A percentile compares a stretch with the other conserved stretches of the same genome.
These are phyloP conservation scores for Lerema accius DNA, from an alignment of 1,140 invertebrate genomes.

Conservation along the genomic window DNA sequence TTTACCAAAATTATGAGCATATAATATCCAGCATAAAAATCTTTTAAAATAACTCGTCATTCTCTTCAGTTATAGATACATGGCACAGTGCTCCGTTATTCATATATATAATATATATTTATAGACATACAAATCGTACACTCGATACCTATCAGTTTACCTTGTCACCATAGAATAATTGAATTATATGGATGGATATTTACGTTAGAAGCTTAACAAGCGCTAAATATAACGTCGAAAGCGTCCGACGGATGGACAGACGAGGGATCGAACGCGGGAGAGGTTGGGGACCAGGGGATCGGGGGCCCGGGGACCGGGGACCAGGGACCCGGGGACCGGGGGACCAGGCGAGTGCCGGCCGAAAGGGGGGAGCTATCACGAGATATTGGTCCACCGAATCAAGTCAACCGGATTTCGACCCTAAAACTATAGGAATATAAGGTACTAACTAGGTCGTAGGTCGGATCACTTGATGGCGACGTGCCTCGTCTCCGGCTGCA, in stretches of 20 bases:
- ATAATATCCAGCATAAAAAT: conserved; percentile 77
- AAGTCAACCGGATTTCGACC: conserved; percentile 60
- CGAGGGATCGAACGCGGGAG: conserved; percentile 29
- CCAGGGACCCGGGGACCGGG: neutral
- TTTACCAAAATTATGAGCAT: conserved; percentile 80
- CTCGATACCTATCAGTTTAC: conserved; percentile 76
- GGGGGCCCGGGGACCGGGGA: too few species aligned
- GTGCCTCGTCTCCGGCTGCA: conserved; percentile 86
- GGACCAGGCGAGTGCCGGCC: conserved; percentile 46
- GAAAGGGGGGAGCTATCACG: conserved; percentile 53
- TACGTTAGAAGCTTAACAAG: conserved; percentile 78
- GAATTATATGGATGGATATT: conserved; percentile 81
- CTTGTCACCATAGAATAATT: conserved; percentile 82
- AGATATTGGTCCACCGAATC: conserved; percentile 71
- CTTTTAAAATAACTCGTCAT: conserved; percentile 77
- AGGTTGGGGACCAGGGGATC: too few species aligned
- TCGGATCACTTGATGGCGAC: conserved; percentile 60
- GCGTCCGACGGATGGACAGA: conserved; percentile 67
- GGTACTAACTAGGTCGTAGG: conserved; percentile 61
- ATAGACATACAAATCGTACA: conserved; percentile 70
- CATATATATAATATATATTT: conserved; percentile 73
- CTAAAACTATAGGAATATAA: conserved; percentile 77
- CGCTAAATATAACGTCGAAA: conserved; percentile 57
- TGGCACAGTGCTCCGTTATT: conserved; percentile 79
- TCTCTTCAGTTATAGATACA: conserved; percentile 76